These are phyloP conservation scores for Pholis gunnellus DNA, from an alignment of 2,113 vertebrate species.

Conservation along the genomic window DNA sequence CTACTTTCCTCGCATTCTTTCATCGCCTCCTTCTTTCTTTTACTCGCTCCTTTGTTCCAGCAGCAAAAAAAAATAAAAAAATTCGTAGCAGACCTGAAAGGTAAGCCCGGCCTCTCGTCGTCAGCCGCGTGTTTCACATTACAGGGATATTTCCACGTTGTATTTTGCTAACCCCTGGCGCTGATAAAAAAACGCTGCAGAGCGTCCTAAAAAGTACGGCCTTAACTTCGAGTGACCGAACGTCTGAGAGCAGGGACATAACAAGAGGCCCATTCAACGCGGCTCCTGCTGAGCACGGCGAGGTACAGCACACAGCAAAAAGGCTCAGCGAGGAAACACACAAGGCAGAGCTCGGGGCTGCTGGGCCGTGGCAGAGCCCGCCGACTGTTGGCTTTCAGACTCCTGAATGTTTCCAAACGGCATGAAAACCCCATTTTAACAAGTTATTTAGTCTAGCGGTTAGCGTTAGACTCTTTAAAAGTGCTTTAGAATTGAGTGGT, in stretches of 20 bases:
- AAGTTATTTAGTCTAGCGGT: constrained; percentile 39
- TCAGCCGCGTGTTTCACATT: constrained; percentile 82
- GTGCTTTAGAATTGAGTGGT: constrained; percentile 17
- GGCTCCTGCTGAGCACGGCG: constrained; percentile 50
- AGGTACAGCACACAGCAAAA: constrained; percentile 31
- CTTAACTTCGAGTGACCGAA: constrained; percentile 69
- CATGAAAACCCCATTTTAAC: constrained; percentile 35
- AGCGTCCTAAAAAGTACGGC: constrained; percentile 58
- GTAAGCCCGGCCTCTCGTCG: constrained; percentile 63
- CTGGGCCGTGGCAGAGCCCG: constrained; percentile 37
- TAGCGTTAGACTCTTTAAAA: constrained; percentile 26
- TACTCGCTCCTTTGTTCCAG: constrained; percentile 63
- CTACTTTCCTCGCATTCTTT: constrained; percentile 62
- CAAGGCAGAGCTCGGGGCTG: constrained; percentile 24
- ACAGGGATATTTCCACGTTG: constrained; percentile 82
- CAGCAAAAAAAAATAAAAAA: constrained; percentile 32
- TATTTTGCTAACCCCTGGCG: constrained; percentile 74
- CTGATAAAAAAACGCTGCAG: constrained; percentile 77
- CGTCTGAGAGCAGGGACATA: constrained; percentile 72
- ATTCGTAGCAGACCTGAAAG: constrained; percentile 72
- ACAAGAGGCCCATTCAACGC: constrained; percentile 79
- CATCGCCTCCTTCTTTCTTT: constrained; percentile 63
- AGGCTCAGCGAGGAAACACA: constrained; percentile 61
- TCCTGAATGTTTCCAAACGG: constrained; percentile 34
- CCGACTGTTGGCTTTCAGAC: constrained; percentile 42